Conservation (phyloP, 2,888 invertebrate species). For the Dryocosmus kuriphilus region DNA sequence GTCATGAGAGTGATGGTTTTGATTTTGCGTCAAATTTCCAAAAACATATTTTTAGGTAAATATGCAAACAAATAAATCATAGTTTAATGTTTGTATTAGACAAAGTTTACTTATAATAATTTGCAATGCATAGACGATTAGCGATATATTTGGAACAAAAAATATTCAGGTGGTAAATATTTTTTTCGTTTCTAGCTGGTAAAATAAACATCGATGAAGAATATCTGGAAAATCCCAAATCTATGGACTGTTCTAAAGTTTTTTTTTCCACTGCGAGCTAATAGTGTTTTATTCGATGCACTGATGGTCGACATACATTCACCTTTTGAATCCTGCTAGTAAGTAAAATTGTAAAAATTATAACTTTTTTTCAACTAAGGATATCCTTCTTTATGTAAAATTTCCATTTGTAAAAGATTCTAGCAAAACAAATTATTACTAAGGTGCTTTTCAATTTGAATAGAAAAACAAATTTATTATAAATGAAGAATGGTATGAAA, state of each 20-base stretch:
- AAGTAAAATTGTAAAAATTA: background rate
- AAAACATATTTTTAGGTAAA: constrained; percentile 10
- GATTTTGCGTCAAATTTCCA: constrained; percentile 16
- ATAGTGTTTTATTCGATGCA: background rate
- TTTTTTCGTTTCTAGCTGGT: constrained; percentile 1
- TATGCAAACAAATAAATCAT: background rate
- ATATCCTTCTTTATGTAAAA: background rate
- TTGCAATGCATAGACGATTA: too few relatives aligned
- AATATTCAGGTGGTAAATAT: background rate
- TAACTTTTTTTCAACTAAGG: background rate
- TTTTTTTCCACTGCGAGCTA: constrained; percentile 13
- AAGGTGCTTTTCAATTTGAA: too few relatives aligned
- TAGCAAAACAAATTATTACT: too few relatives aligned
- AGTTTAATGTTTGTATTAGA: background rate
- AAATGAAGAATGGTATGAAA: too few relatives aligned
- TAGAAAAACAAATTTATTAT: too few relatives aligned
- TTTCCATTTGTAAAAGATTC: too few relatives aligned
- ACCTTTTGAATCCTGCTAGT: constrained; percentile 22
- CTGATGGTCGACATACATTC: constrained; percentile 13
- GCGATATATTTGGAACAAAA: background rate
- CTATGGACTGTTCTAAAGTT: background rate
- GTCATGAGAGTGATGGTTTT: constrained; percentile 18
- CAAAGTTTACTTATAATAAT: background rate
- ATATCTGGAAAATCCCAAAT: constrained; percentile 5
- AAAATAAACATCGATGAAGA: constrained; percentile 11